Conservation (phyloP, 1,140 invertebrate species). For the Varroa destructor region DNA sequence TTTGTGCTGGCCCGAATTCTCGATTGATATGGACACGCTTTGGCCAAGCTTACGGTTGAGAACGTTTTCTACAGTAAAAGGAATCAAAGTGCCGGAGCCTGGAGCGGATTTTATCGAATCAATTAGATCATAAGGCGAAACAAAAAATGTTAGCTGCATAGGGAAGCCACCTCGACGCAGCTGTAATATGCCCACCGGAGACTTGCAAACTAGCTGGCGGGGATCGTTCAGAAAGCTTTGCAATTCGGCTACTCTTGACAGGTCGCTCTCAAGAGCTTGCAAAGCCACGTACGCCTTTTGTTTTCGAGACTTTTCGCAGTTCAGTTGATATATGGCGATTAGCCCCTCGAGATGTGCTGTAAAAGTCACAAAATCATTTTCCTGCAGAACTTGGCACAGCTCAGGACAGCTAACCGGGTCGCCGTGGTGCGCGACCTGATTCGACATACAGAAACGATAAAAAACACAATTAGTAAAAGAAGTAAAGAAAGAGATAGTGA, state of each 20-base stretch:
- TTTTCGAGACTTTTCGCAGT: slow-evolving; percentile 80
- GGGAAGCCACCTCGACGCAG: slow-evolving; percentile 54
- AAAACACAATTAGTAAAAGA: background rate
- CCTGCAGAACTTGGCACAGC: slow-evolving; percentile 44
- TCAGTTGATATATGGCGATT: slow-evolving; percentile 77
- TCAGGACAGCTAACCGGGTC: slow-evolving; percentile 66
- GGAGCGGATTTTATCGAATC: slow-evolving; percentile 47
- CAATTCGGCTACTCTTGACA: slow-evolving; percentile 66
- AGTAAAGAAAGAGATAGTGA: background rate
- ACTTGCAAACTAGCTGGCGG: slow-evolving; percentile 72
- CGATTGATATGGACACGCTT: slow-evolving; percentile 73
- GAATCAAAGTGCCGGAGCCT: slow-evolving; percentile 44
- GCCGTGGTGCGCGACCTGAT: slow-evolving; percentile 65
- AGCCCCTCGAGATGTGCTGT: slow-evolving; percentile 78
- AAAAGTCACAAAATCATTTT: slow-evolving; percentile 72
- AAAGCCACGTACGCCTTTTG: slow-evolving; percentile 80
- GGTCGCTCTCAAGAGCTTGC: slow-evolving; percentile 76
- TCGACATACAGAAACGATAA: background rate
- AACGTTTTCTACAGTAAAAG: slow-evolving; percentile 57
- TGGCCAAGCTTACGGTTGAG: slow-evolving; percentile 59
- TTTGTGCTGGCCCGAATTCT: slow-evolving; percentile 72
- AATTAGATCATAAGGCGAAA: slow-evolving; percentile 81
- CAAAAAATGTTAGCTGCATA: slow-evolving; percentile 84
- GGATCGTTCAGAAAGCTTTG: slow-evolving; percentile 61
- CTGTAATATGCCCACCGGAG: slow-evolving; percentile 59